Percentiles rank a stretch among this genome's conserved stretches.
phyloP scores from a whole-genome alignment of 2,797 vertebrate species.

The Rachycentron canadum region DNA sequence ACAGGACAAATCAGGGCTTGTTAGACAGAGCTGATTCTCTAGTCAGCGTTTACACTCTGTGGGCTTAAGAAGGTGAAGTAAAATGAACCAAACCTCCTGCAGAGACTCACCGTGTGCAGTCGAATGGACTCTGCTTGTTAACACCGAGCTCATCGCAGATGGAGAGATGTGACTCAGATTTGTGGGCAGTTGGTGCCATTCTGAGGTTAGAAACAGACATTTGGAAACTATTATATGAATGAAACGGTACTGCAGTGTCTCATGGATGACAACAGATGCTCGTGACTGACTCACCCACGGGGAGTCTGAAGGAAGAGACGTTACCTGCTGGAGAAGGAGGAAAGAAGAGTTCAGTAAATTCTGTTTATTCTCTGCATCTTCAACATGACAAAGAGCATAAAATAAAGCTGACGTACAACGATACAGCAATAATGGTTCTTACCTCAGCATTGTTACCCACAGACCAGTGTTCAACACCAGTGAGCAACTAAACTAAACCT shows the following conservation, averaged over 20 bases:
- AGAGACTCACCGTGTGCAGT: conserved; percentile 64
- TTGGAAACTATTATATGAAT: conserved; percentile 1
- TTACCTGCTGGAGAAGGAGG: conserved; percentile 42
- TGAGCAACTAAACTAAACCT: background rate
- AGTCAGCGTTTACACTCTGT: no score
- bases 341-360: background rate
- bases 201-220: conserved; percentile 59
- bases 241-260: background rate
- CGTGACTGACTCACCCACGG: conserved; percentile 68
- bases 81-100: background rate
- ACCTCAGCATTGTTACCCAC: background rate
- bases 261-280: conserved; percentile 11
- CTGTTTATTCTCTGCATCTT: background rate
- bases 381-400: background rate
- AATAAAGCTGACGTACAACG: no score
- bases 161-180: conserved; percentile 62
- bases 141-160: conserved; percentile 58
- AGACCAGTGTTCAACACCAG: no score
- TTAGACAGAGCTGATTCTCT: no score
- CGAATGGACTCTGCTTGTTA: conserved; percentile 60
- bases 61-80: no score
- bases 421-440: background rate
- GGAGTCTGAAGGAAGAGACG: conserved; percentile 64
- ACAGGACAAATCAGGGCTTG: no score
- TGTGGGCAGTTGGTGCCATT: conserved; percentile 62